phyloP scores from a whole-genome alignment of 2,797 vertebrate genomes.

The Muscicapa comitata region DNA sequence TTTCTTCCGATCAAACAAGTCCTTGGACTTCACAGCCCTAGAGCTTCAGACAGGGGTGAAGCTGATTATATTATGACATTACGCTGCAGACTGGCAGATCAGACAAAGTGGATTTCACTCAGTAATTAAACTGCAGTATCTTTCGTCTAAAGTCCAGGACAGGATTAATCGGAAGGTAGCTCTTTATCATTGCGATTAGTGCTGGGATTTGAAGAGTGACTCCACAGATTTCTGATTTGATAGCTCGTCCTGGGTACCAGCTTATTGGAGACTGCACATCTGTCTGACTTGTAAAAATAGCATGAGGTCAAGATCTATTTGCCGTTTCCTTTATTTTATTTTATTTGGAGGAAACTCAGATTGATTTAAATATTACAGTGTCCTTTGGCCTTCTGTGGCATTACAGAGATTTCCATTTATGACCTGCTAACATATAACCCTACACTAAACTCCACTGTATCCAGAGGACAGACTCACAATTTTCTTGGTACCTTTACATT shows the following conservation, averaged over 20 bases:
- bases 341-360: slow-evolving; percentile 55
- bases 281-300: slow-evolving; percentile 73
- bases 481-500: slow-evolving; percentile 16
- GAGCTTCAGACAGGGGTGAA: slow-evolving; percentile 69
- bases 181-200: slow-evolving; percentile 74
- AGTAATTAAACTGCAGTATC: slow-evolving; percentile 81
- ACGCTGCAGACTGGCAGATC: slow-evolving; percentile 76
- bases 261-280: slow-evolving; percentile 57
- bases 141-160: slow-evolving; percentile 73
- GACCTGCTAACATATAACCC: neutral
- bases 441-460: neutral
- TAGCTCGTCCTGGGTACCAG: slow-evolving; percentile 47
- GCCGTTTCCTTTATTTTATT: slow-evolving; percentile 47
- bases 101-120: slow-evolving; percentile 81
- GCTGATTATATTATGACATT: slow-evolving; percentile 79
- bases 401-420: slow-evolving; percentile 11
- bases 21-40: slow-evolving; percentile 73
- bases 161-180: slow-evolving; percentile 79
- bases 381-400: slow-evolving; percentile 16
- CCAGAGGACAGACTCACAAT: neutral
- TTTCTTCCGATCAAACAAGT: slow-evolving; percentile 75
- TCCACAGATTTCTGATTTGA: slow-evolving; percentile 67
- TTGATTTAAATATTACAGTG: slow-evolving; percentile 50
- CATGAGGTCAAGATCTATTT: slow-evolving; percentile 66
- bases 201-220: slow-evolving; percentile 73